Base-by-base conservation (phyloP, 2,113 vertebrate genomes). In the Epinephelus lanceolatus region DNA sequence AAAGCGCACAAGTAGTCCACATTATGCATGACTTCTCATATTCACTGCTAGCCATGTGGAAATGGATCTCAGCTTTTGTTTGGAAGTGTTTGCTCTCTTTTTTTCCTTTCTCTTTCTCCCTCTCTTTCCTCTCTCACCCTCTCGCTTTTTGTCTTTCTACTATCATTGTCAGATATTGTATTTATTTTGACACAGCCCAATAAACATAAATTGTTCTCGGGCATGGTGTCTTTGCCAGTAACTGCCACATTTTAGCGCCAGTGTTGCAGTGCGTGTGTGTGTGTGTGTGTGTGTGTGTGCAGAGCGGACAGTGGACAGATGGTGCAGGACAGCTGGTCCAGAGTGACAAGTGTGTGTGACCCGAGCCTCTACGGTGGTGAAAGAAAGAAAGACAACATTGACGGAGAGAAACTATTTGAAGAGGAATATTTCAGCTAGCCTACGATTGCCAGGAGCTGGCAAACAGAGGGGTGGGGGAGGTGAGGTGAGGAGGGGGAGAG, bases 331-430 rank as follows among this genome's bases (percentile, higher is more conserved):
- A 94, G 94, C 94, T 94, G 94, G 91, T 91, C 90, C 89, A 72
- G 90, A 93, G 93, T 92, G 93, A 93, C 93, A 91, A 93, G 93
- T 92, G 93, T 93, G 91, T 93, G 94, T 93, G 94, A 94, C 93
- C 92, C 86, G 78, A 90, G 93, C 86, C 84, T 92, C 72, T 71
- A 76, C 69, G 79, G 92, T 86, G 93, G 80, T 92, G 94, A 94
- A 94, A 93, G 92, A 94, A 92, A 93, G 93, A 93, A 93, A 94
- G 92, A 93, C 91, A 94, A 94, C 94, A 91, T 93, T 94, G 94
- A 94, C 88, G 73, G 87, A 94, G 89, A 89, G 93, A 88, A 93
- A 91, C 87, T 94, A 92, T 94, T 94, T 94, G 92, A 93, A 92
- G 91, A 92, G 88, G 91, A 94, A 91, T 93, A 93, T 92, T 90